Conservation (phyloP, 2,113 vertebrate genomes). For the Forbesichthys agassizii region DNA sequence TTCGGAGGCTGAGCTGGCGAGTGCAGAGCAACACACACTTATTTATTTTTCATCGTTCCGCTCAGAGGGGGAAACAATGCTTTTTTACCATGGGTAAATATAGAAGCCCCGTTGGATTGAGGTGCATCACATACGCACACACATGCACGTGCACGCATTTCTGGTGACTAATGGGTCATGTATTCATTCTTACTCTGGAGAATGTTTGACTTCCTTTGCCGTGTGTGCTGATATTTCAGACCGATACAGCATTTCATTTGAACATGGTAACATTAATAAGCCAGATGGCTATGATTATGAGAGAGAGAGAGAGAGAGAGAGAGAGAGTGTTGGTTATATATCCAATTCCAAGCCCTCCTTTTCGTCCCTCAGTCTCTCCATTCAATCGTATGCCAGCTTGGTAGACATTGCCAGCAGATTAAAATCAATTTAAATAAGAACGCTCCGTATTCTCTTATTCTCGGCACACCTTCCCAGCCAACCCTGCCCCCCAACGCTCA, state of each 20-base stretch:
- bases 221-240: no score
- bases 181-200: no score
- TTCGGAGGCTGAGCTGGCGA: slow-evolving; percentile 38
- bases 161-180: no score
- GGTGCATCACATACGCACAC: neutral
- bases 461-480: neutral
- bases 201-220: no score
- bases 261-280: no score
- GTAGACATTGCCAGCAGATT: neutral
- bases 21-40: slow-evolving; percentile 48
- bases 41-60: slow-evolving; percentile 40
- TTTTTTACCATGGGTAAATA: slow-evolving; percentile 42
- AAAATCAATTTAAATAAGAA: neutral
- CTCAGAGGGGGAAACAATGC: slow-evolving; percentile 49
- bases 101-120: slow-evolving; percentile 30
- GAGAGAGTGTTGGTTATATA: slow-evolving; percentile 16
- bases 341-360: slow-evolving; percentile 16
- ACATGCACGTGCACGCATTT: neutral
- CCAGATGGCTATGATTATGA: no score
- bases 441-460: slow-evolving; percentile 16
- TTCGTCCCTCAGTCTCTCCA: neutral
- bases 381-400: neutral
- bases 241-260: no score
- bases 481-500: neutral
- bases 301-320: no score